A percentile compares a stretch with the other conserved stretches of the same genome.
phyloP scores from a whole-genome alignment of 2,888 invertebrate genomes.

The Lepidochrysops patricia region DNA sequence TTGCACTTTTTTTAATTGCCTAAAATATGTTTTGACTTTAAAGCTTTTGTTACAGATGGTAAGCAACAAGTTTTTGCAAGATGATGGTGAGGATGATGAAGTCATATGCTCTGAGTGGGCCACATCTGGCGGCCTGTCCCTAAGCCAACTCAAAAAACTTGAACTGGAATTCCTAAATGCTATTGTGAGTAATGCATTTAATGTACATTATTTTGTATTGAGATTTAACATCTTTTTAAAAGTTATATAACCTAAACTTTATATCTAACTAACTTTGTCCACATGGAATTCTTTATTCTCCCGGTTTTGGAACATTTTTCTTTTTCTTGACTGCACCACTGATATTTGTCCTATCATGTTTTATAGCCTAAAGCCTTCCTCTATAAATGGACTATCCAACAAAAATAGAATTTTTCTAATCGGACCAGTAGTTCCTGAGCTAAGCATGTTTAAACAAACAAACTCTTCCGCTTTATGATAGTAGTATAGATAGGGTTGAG shows the following conservation, averaged over 20 bases:
- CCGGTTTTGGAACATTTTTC: no score
- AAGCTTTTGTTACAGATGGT: constrained; percentile 81
- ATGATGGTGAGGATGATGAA: constrained; percentile 93
- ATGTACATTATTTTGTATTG: background rate
- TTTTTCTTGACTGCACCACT: no score
- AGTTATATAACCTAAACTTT: background rate
- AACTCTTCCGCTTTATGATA: no score
- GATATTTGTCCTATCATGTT: no score
- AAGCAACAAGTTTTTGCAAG: constrained; percentile 95
- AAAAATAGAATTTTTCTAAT: no score
- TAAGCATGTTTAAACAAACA: no score
- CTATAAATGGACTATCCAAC: no score
- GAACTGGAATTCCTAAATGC: constrained; percentile 92
- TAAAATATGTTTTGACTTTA: background rate
- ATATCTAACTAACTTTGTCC: background rate
- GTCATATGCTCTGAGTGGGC: constrained; percentile 96
- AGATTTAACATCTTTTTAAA: background rate
- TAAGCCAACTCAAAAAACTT: constrained; percentile 84
- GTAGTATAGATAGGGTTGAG: no score
- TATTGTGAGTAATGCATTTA: constrained; percentile 80
- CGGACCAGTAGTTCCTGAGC: no score
- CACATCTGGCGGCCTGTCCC: constrained; percentile 83
- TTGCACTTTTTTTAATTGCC: background rate
- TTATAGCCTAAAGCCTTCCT: no score
- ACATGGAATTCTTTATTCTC: no score